Evolutionary conservation across 2,888 invertebrate genomes (phyloP).

Genomic region (Rhodophaea formosa): DNA sequence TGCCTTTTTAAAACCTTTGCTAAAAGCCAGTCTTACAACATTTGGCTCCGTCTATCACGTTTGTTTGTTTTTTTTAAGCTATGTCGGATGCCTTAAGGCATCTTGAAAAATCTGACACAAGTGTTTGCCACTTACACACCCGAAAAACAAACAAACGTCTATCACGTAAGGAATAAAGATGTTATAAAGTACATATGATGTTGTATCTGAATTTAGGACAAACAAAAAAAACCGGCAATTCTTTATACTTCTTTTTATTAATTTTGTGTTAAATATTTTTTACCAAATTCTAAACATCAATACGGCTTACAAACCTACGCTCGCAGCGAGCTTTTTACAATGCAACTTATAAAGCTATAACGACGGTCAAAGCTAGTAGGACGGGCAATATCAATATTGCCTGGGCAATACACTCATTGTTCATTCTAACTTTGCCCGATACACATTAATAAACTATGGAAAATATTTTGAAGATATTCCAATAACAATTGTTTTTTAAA

Average conservation of each 20-base stretch:
- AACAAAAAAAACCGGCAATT: background rate
- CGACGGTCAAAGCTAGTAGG: constrained; percentile 16
- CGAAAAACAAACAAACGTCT: too few species aligned
- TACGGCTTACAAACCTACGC: constrained; percentile 29
- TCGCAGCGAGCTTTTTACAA: constrained; percentile 27
- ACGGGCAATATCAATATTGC: constrained; percentile 11
- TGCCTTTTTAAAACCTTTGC: too few species aligned
- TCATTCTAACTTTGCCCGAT: constrained; percentile 1
- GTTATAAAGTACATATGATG: too few species aligned
- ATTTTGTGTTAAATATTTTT: constrained; percentile 33
- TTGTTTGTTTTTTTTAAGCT: too few species aligned
- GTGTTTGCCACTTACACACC: too few species aligned
- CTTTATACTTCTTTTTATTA: constrained; percentile 25
- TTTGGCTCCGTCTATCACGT: too few species aligned
- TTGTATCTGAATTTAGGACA: too few species aligned
- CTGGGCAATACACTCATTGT: background rate
- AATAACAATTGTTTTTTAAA: background rate
- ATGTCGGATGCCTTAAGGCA: too few species aligned
- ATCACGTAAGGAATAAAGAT: too few species aligned
- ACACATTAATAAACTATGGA: background rate
- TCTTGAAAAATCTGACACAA: too few species aligned
- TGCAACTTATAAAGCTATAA: constrained; percentile 24
- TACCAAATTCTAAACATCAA: constrained; percentile 36
- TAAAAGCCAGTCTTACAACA: too few species aligned
- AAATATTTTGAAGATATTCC: background rate